Conservation (phyloP, 2,113 vertebrate genomes). For the Tiliqua scincoides region DNA sequence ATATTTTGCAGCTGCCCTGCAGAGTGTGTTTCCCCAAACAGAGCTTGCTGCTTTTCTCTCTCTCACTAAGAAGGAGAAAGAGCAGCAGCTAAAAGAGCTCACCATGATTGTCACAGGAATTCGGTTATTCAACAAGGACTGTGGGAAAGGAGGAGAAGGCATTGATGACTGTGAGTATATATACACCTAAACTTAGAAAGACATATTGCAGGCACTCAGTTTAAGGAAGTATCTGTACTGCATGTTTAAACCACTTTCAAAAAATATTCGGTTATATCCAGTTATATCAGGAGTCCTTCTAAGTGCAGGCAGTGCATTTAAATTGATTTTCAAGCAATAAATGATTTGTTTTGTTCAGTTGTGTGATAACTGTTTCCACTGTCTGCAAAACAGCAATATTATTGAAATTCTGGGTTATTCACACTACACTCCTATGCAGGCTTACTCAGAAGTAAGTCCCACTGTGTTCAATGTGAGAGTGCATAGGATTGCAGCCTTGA, state of each 20-base stretch:
- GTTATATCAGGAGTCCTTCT: neutral
- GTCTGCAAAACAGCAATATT: neutral
- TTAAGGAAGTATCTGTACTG: neutral
- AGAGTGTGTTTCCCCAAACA: conserved; percentile 87
- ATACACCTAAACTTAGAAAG: neutral
- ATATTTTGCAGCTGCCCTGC: conserved; percentile 84
- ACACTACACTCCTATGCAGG: too few species aligned
- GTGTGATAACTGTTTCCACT: neutral
- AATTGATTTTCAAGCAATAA: neutral
- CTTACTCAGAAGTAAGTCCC: too few species aligned
- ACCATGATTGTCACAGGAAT: conserved; percentile 88
- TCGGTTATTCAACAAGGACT: conserved; percentile 87
- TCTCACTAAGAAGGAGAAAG: conserved; percentile 86
- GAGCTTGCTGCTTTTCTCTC: conserved; percentile 85
- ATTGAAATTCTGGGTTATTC: neutral
- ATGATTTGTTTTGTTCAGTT: neutral
- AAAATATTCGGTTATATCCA: neutral
- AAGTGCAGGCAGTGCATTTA: neutral
- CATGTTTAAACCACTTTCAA: neutral
- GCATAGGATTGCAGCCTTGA: too few species aligned
- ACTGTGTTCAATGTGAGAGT: too few species aligned
- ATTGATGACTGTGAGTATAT: conserved; percentile 81
- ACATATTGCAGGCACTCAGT: neutral
- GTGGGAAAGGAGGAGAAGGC: conserved; percentile 77
- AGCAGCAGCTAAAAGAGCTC: conserved; percentile 85